Percentiles rank a stretch among this genome's conserved stretches.
Evolutionary conservation across 2,888 invertebrate species (phyloP).

Genomic region (Rhagium mordax): DNA sequence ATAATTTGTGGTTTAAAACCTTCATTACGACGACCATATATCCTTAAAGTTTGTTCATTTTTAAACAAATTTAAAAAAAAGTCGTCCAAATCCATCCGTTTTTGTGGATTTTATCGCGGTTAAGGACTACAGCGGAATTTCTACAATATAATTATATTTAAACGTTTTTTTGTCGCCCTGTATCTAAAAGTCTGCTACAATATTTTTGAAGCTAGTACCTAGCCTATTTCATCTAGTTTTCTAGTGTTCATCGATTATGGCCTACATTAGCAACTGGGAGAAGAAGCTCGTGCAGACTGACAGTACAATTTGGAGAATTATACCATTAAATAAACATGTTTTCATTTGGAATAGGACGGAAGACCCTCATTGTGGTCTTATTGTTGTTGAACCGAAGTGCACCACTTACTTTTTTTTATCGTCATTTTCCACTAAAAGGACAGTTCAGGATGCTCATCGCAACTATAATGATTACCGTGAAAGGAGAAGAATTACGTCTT

Average conservation of each 20-base stretch:
- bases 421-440: not conserved
- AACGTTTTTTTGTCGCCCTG: no score
- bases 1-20: no score
- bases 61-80: no score
- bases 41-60: no score
- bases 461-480: not conserved
- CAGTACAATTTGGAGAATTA: constrained; percentile 13
- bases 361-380: not conserved
- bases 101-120: no score
- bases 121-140: no score
- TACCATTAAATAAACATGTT: constrained; percentile 25
- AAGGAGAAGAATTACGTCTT: not conserved
- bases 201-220: not conserved
- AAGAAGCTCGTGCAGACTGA: not conserved
- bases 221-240: not conserved
- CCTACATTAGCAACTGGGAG: constrained; percentile 8
- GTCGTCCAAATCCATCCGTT: no score
- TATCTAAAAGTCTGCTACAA: no score
- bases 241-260: constrained; percentile 6
- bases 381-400: not conserved
- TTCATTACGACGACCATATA: no score
- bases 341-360: constrained; percentile 1
- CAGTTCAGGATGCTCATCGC: not conserved
- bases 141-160: no score
- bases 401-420: constrained; percentile 14